phyloP scores from a whole-genome alignment of 2,888 invertebrate species.

The Melinaea marsaeus region DNA sequence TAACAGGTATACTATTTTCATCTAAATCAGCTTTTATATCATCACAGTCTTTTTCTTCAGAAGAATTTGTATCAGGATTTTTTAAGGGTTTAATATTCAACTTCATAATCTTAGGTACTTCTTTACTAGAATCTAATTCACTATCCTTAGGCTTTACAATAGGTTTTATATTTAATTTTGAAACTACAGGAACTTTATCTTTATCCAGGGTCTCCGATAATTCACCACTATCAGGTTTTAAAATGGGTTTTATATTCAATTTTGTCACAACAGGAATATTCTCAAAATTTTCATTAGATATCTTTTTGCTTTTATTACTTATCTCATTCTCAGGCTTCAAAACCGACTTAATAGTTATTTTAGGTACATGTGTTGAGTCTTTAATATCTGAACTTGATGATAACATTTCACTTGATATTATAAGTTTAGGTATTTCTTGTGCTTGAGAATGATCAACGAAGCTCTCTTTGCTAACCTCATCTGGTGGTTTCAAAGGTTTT shows the following conservation, averaged over 20 bases:
- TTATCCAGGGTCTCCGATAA: conserved; percentile 49
- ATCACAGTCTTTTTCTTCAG: conserved; percentile 70
- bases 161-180: conserved; percentile 77
- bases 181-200: conserved; percentile 71
- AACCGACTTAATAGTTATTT: conserved; percentile 78
- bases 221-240: conserved; percentile 63
- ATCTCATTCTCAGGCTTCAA: conserved; percentile 51
- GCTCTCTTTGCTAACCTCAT: conserved; percentile 45
- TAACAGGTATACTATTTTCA: conserved; percentile 68
- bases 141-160: conserved; percentile 70
- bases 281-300: conserved; percentile 48
- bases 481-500: conserved; percentile 67
- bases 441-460: conserved; percentile 30
- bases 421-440: conserved; percentile 48
- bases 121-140: conserved; percentile 66
- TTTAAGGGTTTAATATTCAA: conserved; percentile 76
- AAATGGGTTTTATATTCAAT: conserved; percentile 69
- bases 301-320: conserved; percentile 39
- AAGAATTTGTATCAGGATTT: conserved; percentile 63
- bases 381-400: conserved; percentile 43
- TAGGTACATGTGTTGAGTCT: conserved; percentile 50
- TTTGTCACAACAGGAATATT: conserved; percentile 66
- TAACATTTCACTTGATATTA: conserved; percentile 51
- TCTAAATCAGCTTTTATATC: conserved; percentile 59
- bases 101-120: conserved; percentile 74